These are phyloP conservation scores for Coptotermes formosanus DNA, from an alignment of 1,140 invertebrate genomes.

Conservation along the genomic window DNA sequence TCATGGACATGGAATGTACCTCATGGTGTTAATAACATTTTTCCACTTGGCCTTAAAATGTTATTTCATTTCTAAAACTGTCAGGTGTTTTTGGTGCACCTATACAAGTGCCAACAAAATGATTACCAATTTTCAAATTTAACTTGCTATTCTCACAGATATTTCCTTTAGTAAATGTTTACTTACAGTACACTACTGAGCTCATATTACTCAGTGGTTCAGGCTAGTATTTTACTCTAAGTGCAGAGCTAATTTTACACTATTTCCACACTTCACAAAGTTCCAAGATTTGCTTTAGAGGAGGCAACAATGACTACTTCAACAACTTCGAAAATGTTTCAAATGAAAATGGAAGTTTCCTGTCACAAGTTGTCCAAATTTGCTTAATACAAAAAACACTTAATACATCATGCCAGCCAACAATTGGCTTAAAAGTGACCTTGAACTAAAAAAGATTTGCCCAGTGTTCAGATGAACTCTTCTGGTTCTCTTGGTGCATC, in stretches of 20 bases:
- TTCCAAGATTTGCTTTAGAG: neutral
- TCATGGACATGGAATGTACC: too few species aligned
- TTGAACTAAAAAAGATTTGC: neutral
- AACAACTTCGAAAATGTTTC: neutral
- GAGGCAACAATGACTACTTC: neutral
- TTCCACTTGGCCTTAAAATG: too few species aligned
- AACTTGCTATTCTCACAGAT: too few species aligned
- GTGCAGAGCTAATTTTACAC: neutral
- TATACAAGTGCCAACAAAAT: neutral
- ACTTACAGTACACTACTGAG: neutral
- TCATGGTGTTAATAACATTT: too few species aligned
- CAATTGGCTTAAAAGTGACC: neutral
- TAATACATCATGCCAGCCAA: neutral
- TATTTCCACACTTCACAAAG: neutral
- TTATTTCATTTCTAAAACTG: too few species aligned
- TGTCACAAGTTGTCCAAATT: neutral
- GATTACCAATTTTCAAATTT: too few species aligned
- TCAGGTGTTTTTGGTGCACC: too few species aligned
- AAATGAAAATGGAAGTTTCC: neutral
- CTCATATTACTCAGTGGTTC: neutral
- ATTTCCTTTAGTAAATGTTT: neutral
- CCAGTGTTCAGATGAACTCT: conserved; percentile 66
- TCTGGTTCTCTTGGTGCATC: conserved; percentile 86
- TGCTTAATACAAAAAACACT: neutral
- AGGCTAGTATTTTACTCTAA: neutral